phyloP scores from a whole-genome alignment of 2,888 invertebrate species.

The Drosophila hamatofila region DNA sequence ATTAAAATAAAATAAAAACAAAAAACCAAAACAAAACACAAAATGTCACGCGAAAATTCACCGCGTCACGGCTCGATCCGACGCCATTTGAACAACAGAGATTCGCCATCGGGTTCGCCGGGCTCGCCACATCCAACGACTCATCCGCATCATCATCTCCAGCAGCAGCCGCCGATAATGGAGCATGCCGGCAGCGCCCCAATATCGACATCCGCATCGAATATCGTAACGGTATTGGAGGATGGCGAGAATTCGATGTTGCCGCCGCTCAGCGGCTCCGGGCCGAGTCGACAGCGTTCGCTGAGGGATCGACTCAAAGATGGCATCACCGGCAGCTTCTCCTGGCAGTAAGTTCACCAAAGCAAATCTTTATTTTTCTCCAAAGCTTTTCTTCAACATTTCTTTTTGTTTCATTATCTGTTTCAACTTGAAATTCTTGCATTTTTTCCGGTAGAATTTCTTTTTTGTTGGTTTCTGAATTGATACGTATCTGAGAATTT shows the following conservation, averaged over 20 bases:
- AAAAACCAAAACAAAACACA: constrained; percentile 1
- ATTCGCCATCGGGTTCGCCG: constrained; percentile 56
- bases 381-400: background rate
- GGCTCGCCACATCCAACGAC: constrained; percentile 71
- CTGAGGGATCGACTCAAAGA: constrained; percentile 92
- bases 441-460: constrained; percentile 18
- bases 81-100: constrained; percentile 75
- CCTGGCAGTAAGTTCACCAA: constrained; percentile 91
- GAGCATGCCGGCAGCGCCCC: constrained; percentile 71
- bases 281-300: constrained; percentile 91
- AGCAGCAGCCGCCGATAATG: constrained; percentile 79
- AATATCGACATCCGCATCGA: constrained; percentile 82
- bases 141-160: constrained; percentile 63
- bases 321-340: constrained; percentile 91
- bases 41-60: constrained; percentile 85
- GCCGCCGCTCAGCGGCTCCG: constrained; percentile 84
- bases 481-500: constrained; percentile 14
- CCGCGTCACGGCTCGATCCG: constrained; percentile 83
- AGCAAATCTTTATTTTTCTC: constrained; percentile 51
- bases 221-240: constrained; percentile 77
- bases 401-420: constrained; percentile 14
- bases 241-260: constrained; percentile 83
- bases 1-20: constrained; percentile 17
- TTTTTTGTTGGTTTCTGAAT: constrained; percentile 5
- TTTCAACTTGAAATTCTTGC: constrained; percentile 15